A percentile compares a stretch with the other conserved stretches of the same genome.
These are phyloP conservation scores for Orbicella faveolata DNA, from an alignment of 64 coral and sea anemone species.

Conservation along the genomic window DNA sequence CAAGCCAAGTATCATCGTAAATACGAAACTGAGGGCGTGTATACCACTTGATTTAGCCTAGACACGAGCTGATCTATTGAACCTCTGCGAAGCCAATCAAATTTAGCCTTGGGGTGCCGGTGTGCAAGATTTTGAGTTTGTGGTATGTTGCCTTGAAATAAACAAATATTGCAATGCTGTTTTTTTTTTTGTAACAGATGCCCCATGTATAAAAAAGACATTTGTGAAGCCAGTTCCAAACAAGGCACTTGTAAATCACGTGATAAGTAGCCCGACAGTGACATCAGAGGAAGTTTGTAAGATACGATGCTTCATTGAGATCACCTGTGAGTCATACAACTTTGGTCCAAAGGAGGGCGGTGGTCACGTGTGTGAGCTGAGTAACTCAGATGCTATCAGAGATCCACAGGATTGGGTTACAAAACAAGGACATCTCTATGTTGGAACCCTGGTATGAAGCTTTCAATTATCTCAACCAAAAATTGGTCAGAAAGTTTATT, in stretches of 20 bases:
- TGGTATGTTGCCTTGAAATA: too few relatives aligned
- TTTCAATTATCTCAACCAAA: neutral
- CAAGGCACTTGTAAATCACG: neutral
- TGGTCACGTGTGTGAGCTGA: conserved; percentile 3
- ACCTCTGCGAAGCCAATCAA: too few relatives aligned
- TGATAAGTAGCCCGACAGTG: neutral
- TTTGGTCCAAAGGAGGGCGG: neutral
- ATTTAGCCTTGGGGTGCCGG: too few relatives aligned
- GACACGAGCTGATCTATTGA: too few relatives aligned
- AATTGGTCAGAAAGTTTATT: neutral
- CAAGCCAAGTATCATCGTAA: too few relatives aligned
- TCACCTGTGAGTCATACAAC: neutral
- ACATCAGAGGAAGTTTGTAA: neutral
- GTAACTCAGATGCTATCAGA: neutral
- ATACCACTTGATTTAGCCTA: too few relatives aligned
- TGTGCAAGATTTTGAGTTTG: too few relatives aligned
- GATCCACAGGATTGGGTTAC: neutral
- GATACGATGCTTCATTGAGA: neutral
- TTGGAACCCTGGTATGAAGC: neutral
- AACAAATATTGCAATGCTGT: too few relatives aligned
- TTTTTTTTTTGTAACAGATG: too few relatives aligned
- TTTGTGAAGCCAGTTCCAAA: neutral
- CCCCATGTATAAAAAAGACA: too few relatives aligned
- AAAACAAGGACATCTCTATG: neutral
- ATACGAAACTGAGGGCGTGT: too few relatives aligned